phyloP scores from a whole-genome alignment of 2,888 invertebrate species.

The Yponomeuta evonymella region DNA sequence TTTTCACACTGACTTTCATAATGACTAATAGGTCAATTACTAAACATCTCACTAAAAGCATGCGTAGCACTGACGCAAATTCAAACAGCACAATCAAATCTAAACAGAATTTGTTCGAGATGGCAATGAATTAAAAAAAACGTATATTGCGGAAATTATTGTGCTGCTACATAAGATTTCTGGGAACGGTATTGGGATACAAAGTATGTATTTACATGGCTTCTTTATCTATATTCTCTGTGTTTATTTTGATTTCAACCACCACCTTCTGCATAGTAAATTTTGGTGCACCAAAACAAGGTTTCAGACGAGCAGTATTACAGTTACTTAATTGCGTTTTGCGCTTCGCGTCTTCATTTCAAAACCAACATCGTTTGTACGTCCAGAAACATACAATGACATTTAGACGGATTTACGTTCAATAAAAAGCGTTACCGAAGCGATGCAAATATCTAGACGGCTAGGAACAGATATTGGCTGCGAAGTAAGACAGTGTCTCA shows the following conservation, averaged over 20 bases:
- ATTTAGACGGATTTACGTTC: neutral
- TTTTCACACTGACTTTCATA: neutral
- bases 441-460: neutral
- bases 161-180: neutral
- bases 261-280: constrained; percentile 12
- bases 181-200: neutral
- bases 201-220: neutral
- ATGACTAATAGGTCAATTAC: neutral
- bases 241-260: neutral
- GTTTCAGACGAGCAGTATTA: neutral
- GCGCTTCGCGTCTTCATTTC: neutral
- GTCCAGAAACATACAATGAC: neutral
- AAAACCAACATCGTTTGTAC: neutral
- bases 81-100: neutral
- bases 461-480: neutral
- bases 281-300: constrained; percentile 1
- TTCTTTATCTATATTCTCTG: neutral
- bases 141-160: neutral
- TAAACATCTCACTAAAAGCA: neutral
- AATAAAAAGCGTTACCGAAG: neutral
- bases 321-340: too few species aligned
- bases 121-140: neutral
- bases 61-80: neutral
- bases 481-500: neutral
- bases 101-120: neutral